Base-by-base conservation (phyloP, 2,113 vertebrate genomes). In the Charadrius vociferus region DNA sequence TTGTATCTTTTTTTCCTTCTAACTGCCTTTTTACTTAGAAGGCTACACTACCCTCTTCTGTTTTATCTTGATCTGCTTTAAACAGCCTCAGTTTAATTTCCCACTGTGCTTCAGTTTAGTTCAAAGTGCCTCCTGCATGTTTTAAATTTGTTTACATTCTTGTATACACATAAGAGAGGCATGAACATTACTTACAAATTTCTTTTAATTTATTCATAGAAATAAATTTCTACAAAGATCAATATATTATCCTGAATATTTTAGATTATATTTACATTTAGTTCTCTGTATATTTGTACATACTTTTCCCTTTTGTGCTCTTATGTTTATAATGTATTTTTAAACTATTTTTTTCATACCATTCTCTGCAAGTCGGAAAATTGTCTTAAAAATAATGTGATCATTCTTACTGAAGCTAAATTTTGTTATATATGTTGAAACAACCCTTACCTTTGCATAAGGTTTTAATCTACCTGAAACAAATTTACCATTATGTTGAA, bases 71-170 rank as follows among this genome's bases (percentile, higher is more conserved):
- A 67, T 86, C 23, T 90, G 9, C 32, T 93, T 71, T 86, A 74
- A 96, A 80, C 6, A 86, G 26, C 22, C 26, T 58, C 30, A n/a
- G 24, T 84, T 84, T 90, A 79, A 49, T 92, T 92, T 87, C 52
- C 65, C 26, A 66, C 14, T 84, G 36, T 90, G 49, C 19, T 88
- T 88, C 84, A 82, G 21, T 87, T 90, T 86, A 92, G 37, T 93
- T 92, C 67, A 88, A 95, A 93, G 67, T 66, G 22, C 39, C 39
- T 94, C 30, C 71, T 89, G 63, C 27, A 37, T 50, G 34, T 77
- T 88, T 88, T 77, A 88, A 80, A 86, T 86, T 90, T 96, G 81
- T 85, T 97, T 94, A 67, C 62, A 50, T 85, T 74, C 65, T 93
- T 93, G 47, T 75, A 77, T 74, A 58, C 14, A 72, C 58, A 68